Evolutionary conservation across 2,797 vertebrate genomes (phyloP), one percentile per base, ranked within the genome.

Genomic region (Neosilurus mollespiculum): DNA sequence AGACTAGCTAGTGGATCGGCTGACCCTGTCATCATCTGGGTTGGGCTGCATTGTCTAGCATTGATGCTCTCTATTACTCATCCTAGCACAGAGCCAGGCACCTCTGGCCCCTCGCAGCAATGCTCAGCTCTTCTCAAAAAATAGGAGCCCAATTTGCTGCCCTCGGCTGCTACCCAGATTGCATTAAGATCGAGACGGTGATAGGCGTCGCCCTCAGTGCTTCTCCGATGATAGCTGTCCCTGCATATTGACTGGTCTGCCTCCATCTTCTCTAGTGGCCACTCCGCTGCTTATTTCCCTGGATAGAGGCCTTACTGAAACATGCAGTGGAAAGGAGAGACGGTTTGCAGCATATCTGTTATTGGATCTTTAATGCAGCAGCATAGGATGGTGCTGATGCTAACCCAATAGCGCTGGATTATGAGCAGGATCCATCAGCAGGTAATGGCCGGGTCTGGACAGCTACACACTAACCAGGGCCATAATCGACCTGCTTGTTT

Each of bases 401-500:
- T 89, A 89, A 89, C 72, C 82, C 86, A 88, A 83, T 88, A 88
- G 84, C 78, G 81, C 84, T 82, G 83, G 89, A 78, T 86, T 82
- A 89, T 85, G 90, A 86, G 82, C 81, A 82, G 70, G 67, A 84
- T 82, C 87, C 91, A 83, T 87, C 26, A 82, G 88, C 59, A 87
- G 53, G 86, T 85, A 80, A 88, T 87, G 84, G 30, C 88, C 72
- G 87, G 87, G 70, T 89, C 92, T 88, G 89, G 80, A 90, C 86
- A 86, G 85, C 81, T 84, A 1, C 10, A 30, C 90, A 90, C 89
- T 83, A 75, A 89, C 78, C 67, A 87, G 58, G 80, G 85, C 69
- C 89, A 5, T 90, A 89, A 88, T 84, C 88, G 85, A 69, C 88
- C 85, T 71, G 84, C 91, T 91, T 90, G 79, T 89, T 91, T 90